Evolutionary conservation across 2,888 invertebrate genomes (phyloP).

Genomic region (Proisotoma minuta): DNA sequence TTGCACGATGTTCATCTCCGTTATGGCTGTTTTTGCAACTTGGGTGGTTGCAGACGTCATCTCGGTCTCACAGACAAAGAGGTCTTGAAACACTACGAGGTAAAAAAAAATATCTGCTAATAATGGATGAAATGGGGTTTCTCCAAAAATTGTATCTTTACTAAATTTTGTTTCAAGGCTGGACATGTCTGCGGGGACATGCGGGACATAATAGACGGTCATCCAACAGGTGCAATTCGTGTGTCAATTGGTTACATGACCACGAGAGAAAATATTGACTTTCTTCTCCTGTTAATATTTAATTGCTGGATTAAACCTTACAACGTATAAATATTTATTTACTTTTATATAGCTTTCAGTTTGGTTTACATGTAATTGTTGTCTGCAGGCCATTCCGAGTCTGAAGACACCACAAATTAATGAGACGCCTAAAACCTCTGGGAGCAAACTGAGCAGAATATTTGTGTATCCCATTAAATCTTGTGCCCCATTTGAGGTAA

Average conservation of each 20-base stretch:
- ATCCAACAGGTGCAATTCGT: constrained; percentile 86
- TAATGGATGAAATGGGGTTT: too few relatives aligned
- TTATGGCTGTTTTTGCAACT: constrained; percentile 95
- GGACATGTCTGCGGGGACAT: constrained; percentile 91
- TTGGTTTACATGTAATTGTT: too few relatives aligned
- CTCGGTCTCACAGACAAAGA: constrained; percentile 65
- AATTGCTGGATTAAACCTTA: constrained; percentile 44
- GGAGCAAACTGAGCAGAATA: constrained; percentile 51
- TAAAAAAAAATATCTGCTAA: constrained; percentile 14
- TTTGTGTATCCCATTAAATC: constrained; percentile 86
- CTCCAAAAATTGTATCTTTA: too few relatives aligned
- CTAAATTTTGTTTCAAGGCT: too few relatives aligned
- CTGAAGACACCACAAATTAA: background rate
- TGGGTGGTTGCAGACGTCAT: constrained; percentile 85
- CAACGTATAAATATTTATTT: constrained; percentile 18
- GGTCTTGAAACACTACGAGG: constrained; percentile 68
- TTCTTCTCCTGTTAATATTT: constrained; percentile 42
- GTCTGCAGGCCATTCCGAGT: too few relatives aligned
- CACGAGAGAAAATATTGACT: constrained; percentile 50
- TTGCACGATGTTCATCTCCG: constrained; percentile 78
- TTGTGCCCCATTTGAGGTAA: constrained; percentile 71
- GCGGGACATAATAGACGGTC: constrained; percentile 74
- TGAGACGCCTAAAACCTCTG: constrained; percentile 7
- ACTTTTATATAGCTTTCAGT: too few relatives aligned
- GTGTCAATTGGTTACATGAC: constrained; percentile 92